Evolutionary conservation across 2,797 vertebrate genomes (phyloP).

Genomic region (Poeciliopsis gracilis): DNA sequence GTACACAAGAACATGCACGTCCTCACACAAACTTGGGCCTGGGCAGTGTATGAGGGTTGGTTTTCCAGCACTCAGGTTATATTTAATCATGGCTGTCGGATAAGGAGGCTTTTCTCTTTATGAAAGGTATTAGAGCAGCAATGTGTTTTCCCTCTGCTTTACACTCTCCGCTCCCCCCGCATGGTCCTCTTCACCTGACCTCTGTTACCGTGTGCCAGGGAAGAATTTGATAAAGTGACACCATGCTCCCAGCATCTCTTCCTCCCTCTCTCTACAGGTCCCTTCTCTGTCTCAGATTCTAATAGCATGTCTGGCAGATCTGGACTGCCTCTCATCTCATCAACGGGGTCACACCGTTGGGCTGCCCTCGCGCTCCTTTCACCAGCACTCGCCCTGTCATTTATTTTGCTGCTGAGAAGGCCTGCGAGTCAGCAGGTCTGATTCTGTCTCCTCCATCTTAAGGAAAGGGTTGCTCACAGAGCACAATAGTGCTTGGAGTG

Average conservation of each 20-base stretch:
- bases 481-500: conserved; percentile 26
- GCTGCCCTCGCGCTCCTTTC: conserved; percentile 60
- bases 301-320: conserved; percentile 73
- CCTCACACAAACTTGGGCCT: conserved; percentile 61
- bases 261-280: conserved; percentile 53
- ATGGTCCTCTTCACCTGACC: conserved; percentile 76
- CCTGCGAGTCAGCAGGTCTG: conserved; percentile 57
- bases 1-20: conserved; percentile 54
- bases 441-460: conserved; percentile 72
- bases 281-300: conserved; percentile 64
- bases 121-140: conserved; percentile 80
- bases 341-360: conserved; percentile 74
- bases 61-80: conserved; percentile 73
- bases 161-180: conserved; percentile 69
- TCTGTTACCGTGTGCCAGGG: conserved; percentile 75
- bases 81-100: conserved; percentile 79
- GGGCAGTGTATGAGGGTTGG: conserved; percentile 64
- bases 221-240: conserved; percentile 84
- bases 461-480: conserved; percentile 63
- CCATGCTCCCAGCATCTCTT: conserved; percentile 51
- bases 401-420: conserved; percentile 68
- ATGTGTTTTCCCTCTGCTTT: conserved; percentile 81
- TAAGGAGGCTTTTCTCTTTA: conserved; percentile 82
- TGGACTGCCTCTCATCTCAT: conserved; percentile 78
- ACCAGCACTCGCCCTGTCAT: conserved; percentile 67